Percentiles rank a stretch among this genome's conserved stretches.
These are phyloP conservation scores for Papilio dardanus DNA, from an alignment of 1,140 invertebrate species.

Conservation along the genomic window DNA sequence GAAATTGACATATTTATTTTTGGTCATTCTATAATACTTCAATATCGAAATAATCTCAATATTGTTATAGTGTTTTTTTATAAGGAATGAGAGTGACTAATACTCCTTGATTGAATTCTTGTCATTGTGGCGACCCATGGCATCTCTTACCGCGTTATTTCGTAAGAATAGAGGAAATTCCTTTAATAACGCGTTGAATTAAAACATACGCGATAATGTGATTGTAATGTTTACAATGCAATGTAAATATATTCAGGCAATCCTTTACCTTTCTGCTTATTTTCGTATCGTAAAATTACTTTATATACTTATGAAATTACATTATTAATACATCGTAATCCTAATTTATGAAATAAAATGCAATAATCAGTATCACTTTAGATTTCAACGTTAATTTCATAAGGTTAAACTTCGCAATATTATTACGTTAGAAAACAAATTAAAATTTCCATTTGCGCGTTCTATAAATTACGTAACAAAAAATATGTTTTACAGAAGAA, in stretches of 20 bases:
- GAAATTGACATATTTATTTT: no score
- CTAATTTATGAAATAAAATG: not conserved
- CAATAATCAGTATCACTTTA: not conserved
- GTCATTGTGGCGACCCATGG: no score
- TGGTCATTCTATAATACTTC: no score
- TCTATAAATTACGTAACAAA: not conserved
- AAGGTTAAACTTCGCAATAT: constrained; percentile 16
- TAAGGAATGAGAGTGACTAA: no score
- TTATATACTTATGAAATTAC: not conserved
- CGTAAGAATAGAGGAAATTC: not conserved
- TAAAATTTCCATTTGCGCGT: not conserved
- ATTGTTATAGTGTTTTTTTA: no score
- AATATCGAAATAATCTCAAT: no score
- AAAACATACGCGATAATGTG: not conserved
- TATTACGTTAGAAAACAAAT: not conserved
- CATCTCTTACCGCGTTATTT: not conserved
- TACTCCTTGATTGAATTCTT: no score
- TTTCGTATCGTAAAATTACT: not conserved
- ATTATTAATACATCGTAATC: not conserved
- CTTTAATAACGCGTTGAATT: not conserved
- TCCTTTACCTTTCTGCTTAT: not conserved
- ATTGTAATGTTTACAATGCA: not conserved
- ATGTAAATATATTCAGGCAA: not conserved
- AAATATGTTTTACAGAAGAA: no score
- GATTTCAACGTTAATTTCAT: not conserved